Base-by-base conservation (phyloP, 2,113 vertebrate species). In the Cricetomys ansorgei region DNA sequence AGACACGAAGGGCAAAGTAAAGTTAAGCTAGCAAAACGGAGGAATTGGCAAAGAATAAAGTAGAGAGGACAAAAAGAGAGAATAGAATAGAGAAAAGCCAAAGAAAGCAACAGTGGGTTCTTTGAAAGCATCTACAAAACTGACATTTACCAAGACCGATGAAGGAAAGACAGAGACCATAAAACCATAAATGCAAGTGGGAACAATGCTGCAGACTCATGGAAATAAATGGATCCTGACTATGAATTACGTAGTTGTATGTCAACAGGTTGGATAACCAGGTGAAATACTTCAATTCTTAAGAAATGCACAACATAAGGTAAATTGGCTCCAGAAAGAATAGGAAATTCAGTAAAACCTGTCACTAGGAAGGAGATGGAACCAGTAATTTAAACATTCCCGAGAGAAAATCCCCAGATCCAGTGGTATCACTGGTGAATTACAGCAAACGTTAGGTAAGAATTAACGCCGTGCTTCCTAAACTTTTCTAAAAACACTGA, bases 251-350 rank as follows among this genome's bases (percentile, higher is more conserved):
- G 2, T 8, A 85, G 57, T 19, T 94, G 29, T 50, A 57, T 12
- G 67, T 0, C 45, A 90, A 67, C 13, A 92, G 79, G 72, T 9
- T 64, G 40, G 53, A 40, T 69, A 94, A 89, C 3, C 65, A 89
- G n/a, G 70, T 72, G 50, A 91, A 80, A 80, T 7, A 27, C 29
- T 69, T 64, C 80, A 80, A 79, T 57, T 94, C 65, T 55, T 73
- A 96, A 85, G 79, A 96, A 93, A 96, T 70, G 93, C 2, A 91
- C 3, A 77, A 85, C 29, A 81, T 27, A 83, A 96, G 23, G 23
- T 76, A 95, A 92, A 70, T 7, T 77, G 53, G 70, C 23, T 90
- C 40, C 70, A 67, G 89, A 95, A 95, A 53, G 57, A 92, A 88
- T 0, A 85, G 50, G 92, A 95, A 92, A 57, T 72, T 37, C 87